Evolutionary conservation across 1,140 invertebrate species (phyloP).

Genomic region (Spodoptera frugiperda): DNA sequence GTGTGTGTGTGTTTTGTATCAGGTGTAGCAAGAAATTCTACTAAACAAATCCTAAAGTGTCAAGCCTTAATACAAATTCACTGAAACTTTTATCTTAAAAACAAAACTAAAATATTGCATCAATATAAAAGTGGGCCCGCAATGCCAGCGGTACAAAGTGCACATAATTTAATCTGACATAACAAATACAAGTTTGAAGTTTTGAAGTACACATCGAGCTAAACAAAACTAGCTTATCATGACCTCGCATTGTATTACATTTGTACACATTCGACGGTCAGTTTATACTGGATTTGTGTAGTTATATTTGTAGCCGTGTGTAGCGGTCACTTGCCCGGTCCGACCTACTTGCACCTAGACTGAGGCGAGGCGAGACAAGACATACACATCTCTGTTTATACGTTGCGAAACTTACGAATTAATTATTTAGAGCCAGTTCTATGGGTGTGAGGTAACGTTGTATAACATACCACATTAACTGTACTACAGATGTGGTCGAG

Average conservation of each 20-base stretch:
- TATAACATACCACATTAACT: too few species aligned
- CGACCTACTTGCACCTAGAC: slow-evolving; percentile 17
- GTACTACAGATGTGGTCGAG: too few species aligned
- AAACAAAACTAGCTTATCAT: too few species aligned
- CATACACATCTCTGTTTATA: neutral
- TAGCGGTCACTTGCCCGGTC: neutral
- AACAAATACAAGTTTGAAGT: slow-evolving; percentile 28
- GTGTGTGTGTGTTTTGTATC: too few species aligned
- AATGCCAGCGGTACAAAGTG: neutral
- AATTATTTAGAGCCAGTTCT: too few species aligned
- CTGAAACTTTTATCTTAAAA: neutral
- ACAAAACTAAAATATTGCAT: neutral
- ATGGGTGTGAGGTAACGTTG: too few species aligned
- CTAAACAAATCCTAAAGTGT: neutral
- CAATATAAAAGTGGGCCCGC: neutral
- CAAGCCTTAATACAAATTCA: neutral
- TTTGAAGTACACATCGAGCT: too few species aligned
- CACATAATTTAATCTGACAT: slow-evolving; percentile 12
- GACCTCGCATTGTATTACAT: too few species aligned
- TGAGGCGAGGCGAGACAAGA: neutral
- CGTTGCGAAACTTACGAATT: neutral
- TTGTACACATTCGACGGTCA: too few species aligned
- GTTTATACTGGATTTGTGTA: too few species aligned
- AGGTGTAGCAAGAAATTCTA: too few species aligned
- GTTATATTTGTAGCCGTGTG: too few species aligned